These are phyloP conservation scores for Hermetia illucens DNA, from an alignment of 1,140 invertebrate species.

Conservation along the genomic window DNA sequence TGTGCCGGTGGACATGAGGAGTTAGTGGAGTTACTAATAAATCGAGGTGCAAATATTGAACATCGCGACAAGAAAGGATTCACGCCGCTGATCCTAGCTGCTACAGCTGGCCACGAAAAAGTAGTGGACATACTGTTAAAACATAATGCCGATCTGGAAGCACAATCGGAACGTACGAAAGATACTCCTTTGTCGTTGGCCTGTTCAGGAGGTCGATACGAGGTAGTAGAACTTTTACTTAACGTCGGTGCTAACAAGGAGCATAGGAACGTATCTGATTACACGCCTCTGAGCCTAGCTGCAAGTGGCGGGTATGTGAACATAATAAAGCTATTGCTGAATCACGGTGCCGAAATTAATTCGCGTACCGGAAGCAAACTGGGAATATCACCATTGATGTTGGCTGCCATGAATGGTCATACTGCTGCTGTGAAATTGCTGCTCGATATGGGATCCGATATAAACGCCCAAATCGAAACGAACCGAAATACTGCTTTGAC, in stretches of 20 bases:
- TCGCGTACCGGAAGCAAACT: constrained; percentile 93
- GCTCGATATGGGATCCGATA: constrained; percentile 96
- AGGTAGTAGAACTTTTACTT: constrained; percentile 90
- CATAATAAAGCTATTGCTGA: constrained; percentile 89
- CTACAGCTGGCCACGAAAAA: constrained; percentile 93
- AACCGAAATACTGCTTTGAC: constrained; percentile 98
- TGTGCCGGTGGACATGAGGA: constrained; percentile 96
- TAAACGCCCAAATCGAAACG: constrained; percentile 99
- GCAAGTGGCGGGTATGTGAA: constrained; percentile 98
- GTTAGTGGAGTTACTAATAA: constrained; percentile 79
- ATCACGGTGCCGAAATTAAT: constrained; percentile 93
- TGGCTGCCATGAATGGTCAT: constrained; percentile 99
- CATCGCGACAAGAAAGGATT: constrained; percentile 99
- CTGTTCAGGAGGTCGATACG: constrained; percentile 92
- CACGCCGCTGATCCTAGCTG: constrained; percentile 91
- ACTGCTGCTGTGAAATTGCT: constrained; percentile 80
- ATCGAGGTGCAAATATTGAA: constrained; percentile 86
- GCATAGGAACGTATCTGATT: constrained; percentile 98
- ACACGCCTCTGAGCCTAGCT: constrained; percentile 93
- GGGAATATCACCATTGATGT: constrained; percentile 96
- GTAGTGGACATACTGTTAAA: constrained; percentile 87
- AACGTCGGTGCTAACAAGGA: constrained; percentile 89
- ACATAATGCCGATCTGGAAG: constrained; percentile 89
- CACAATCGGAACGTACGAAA: constrained; percentile 96
- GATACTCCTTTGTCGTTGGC: constrained; percentile 95